Percentiles rank a stretch among this genome's conserved stretches.
Conservation (phyloP, 1,140 invertebrate species). For the Armadillidium nasatum region DNA sequence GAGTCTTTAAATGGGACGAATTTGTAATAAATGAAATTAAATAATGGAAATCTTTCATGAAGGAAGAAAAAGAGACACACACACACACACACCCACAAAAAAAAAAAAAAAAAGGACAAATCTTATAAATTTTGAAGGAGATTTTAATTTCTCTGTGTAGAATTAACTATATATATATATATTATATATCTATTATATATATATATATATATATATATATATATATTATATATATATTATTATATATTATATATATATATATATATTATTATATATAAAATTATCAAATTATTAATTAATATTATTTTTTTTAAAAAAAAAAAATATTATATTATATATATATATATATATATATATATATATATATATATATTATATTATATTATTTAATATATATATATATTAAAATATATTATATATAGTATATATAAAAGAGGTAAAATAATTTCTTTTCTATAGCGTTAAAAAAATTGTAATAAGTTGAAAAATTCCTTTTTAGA, state of each 20-base stretch:
- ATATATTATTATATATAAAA: not conserved
- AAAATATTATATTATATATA: no score
- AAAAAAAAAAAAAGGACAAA: not conserved
- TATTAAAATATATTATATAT: not conserved
- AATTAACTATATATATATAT: not conserved
- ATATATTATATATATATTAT: not conserved
- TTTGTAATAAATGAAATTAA: slow-evolving; percentile 6
- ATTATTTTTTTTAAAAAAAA: no score
- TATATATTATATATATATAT: not conserved
- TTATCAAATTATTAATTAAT: no score
- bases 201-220: not conserved
- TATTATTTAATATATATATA: not conserved
- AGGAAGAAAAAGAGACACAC: not conserved
- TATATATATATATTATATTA: not conserved
- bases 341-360: not conserved
- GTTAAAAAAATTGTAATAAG: no score
- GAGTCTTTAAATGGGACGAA: not conserved
- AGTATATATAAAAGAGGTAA: no score
- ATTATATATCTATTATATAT: no score
- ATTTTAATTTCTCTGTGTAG: not conserved
- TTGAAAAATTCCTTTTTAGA: no score
- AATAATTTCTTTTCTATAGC: no score
- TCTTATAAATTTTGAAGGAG: not conserved
- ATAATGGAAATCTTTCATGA: not conserved
- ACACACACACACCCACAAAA: not conserved